Conservation (phyloP, 1,140 invertebrate species). For the Temnothorax curvispinosus region DNA sequence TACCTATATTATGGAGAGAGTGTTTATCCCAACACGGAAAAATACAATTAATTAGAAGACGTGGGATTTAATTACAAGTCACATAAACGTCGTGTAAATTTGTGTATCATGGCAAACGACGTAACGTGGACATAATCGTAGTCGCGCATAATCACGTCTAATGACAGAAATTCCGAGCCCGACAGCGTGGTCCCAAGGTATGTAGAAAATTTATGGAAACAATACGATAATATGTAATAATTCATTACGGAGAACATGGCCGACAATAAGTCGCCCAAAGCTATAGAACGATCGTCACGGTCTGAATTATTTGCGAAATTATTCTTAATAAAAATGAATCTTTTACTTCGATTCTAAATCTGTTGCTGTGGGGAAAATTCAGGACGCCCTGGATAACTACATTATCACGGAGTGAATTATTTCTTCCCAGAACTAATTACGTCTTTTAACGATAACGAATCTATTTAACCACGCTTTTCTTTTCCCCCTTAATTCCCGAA, state of each 20-base stretch:
- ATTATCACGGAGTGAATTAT: not conserved
- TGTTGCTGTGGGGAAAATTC: not conserved
- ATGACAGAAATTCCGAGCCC: slow-evolving; percentile 40
- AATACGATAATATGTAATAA: slow-evolving; percentile 20
- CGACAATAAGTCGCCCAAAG: slow-evolving; percentile 10
- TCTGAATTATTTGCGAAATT: not conserved
- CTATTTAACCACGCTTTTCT: not conserved
- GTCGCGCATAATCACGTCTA: slow-evolving; percentile 46
- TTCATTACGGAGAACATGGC: not conserved
- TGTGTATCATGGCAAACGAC: not conserved
- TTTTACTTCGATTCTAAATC: not conserved
- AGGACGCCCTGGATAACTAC: not conserved
- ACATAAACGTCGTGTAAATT: not conserved
- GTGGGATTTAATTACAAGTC: slow-evolving; percentile 21
- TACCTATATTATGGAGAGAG: not conserved
- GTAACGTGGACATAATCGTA: slow-evolving; percentile 15
- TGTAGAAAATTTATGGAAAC: slow-evolving; percentile 47
- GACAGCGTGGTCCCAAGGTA: not conserved
- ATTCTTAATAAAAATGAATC: not conserved
- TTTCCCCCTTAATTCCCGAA: slow-evolving; percentile 13
- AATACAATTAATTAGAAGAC: slow-evolving; percentile 5
- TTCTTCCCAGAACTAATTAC: not conserved
- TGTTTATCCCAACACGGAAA: not conserved
- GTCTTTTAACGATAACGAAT: not conserved
- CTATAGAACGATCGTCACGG: not conserved